Evolutionary conservation across 2,113 vertebrate genomes (phyloP).

Genomic region (Bos indicus): DNA sequence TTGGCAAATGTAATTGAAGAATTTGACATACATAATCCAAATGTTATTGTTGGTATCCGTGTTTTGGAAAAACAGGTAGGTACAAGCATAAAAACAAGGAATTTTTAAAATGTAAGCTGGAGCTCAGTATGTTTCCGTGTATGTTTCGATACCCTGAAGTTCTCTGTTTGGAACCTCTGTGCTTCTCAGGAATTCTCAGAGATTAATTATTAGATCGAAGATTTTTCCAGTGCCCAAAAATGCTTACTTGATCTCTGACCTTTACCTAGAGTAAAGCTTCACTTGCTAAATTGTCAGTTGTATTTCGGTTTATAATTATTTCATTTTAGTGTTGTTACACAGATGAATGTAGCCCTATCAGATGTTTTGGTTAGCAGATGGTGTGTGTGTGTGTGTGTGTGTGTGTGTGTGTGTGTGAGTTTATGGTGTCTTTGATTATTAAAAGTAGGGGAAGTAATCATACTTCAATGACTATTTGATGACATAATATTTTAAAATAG

Average conservation of each 20-base stretch:
- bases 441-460: neutral
- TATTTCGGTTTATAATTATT: neutral
- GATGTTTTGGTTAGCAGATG: neutral
- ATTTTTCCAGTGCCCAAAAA: neutral
- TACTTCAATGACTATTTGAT: neutral
- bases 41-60: constrained; percentile 84
- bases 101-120: neutral
- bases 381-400: neutral
- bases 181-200: neutral
- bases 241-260: neutral
- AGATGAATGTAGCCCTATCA: neutral
- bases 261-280: neutral
- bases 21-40: constrained; percentile 84
- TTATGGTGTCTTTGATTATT: neutral
- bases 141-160: neutral
- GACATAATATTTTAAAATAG: neutral
- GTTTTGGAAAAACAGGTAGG: neutral
- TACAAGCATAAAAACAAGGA: neutral
- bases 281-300: neutral
- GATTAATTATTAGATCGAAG: neutral
- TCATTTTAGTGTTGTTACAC: neutral
- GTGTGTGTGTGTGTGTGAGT: neutral
- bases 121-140: neutral
- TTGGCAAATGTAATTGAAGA: constrained; percentile 83
- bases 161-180: neutral